Evolutionary conservation across 2,888 invertebrate genomes (phyloP), one percentile per base, ranked within the genome.

Genomic region (Fragum whitleyi): DNA sequence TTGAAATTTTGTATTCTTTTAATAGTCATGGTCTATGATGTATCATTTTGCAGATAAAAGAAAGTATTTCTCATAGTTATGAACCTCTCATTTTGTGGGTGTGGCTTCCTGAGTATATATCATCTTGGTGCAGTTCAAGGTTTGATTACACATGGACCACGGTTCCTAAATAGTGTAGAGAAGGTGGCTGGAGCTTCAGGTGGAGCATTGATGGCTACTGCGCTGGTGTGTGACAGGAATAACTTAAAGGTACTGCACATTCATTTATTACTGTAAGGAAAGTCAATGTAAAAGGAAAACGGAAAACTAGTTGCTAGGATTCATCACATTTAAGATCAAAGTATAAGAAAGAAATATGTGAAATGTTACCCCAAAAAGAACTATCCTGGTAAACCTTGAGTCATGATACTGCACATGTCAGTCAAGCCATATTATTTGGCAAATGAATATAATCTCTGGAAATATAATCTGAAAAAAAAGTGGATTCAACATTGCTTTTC

Each of bases 61-160:
- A 9, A n/a, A 14, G 19, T 3, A n/a, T n/a, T n/a, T 19, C 47
- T 9, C 2, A 39, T 39, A 65, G 23, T 16, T 11, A 86, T 88
- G 74, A 86, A 92, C 74, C 86, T 99, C 92, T 98, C 98, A 86
- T 98, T 99, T 94, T 98, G 99, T 94, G 99, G 99, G 88, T 99
- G 99, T 95, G 99, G 99, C 85, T 99, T 99, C 94, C 96, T 99
- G 90, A 99, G 99, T 90, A 98, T 99, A 91, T 99, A 99, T 95
- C 99, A 99, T 95, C 97, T 99, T 87, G 99, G 99, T 87, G 99
- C 99, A 78, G 98, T 98, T 16, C 97, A 97, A 85, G 98, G 98
- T 94, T 97, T 99, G 93, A 96, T 97, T 92, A 97, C 98, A 94
- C 98, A 98, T 95, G 98, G 98, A n/a, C 97, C 97, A 26, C 97